Base-by-base conservation (phyloP, 2,113 vertebrate genomes). In the Eupsittula cactorum region DNA sequence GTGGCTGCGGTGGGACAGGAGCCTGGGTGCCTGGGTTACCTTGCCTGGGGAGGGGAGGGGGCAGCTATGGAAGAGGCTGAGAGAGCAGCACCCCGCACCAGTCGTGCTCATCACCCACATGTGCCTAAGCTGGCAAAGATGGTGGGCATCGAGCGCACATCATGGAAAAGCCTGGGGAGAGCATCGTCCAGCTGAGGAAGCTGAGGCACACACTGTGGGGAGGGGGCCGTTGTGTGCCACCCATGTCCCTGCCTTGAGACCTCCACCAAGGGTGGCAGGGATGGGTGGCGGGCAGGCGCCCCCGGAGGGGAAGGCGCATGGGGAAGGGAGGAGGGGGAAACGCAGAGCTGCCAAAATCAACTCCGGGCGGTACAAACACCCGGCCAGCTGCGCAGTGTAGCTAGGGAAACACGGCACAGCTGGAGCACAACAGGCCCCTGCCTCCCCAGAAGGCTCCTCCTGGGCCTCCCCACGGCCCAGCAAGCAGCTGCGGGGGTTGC, bases 371-470 rank as follows among this genome's bases (percentile, higher is more conserved):
- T 91, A 67, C 94, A 96, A 97, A 97, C 96, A 95, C 83, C 95
- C 89, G 69, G 94, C 96, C 96, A 97, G 96, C 96, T 97, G 96
- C 3, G 14, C 81, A 5, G 93, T 91, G 96, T 96, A 95, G 94
- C 93, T 64, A 97, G 96, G 96, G 96, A 96, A 97, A 97, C 96
- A 92, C 88, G 47, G 91, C 94, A 60, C 95, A 95, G 95, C 95
- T 95, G 95, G 93, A 96, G 81, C 93, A 92, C 94, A 96, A 96
- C 93, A 95, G 93, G 91, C 59, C 76, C 49, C n/a, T 86, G 59
- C 92, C 85, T 91, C 93, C 82, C 90, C 88, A 86, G 78, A 85
- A 93, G 20, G 71, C 78, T 94, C 74, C 95, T 95, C 85, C 57
- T 62, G 82, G 92, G 85, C 90, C 93, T 93, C 93, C 70, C 65